A percentile compares a stretch with the other conserved stretches of the same genome.
phyloP scores from a whole-genome alignment of 92 coral and sea anemone genomes.

The Epizoanthus stellaris region DNA sequence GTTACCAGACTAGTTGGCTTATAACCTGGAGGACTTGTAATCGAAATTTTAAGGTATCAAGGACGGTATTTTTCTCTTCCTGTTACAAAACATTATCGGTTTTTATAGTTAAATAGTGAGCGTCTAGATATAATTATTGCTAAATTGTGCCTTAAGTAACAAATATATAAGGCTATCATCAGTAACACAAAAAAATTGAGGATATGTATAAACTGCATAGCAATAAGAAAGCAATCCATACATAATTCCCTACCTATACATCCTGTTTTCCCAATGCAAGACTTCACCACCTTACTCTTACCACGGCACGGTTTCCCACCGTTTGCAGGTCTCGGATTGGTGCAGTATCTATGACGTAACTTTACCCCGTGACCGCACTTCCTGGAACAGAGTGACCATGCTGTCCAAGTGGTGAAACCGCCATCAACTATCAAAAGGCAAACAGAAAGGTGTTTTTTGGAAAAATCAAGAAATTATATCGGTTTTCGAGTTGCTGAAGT shows the following conservation, averaged over 20 bases:
- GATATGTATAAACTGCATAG: background rate
- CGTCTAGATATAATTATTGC: too few relatives aligned
- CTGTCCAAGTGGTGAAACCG: slow-evolving; percentile 83
- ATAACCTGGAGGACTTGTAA: too few relatives aligned
- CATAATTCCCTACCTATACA: slow-evolving; percentile 8
- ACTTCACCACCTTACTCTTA: slow-evolving; percentile 53
- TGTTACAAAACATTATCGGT: too few relatives aligned
- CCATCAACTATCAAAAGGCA: slow-evolving; percentile 62
- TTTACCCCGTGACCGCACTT: slow-evolving; percentile 86
- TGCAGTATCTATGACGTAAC: slow-evolving; percentile 82
- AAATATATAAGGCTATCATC: too few relatives aligned
- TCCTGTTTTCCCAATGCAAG: slow-evolving; percentile 67
- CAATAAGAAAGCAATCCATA: background rate
- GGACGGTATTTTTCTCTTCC: too few relatives aligned
- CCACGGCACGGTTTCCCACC: slow-evolving; percentile 79
- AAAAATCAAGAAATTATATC: background rate
- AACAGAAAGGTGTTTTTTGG: too few relatives aligned
- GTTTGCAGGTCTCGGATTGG: slow-evolving; percentile 77
- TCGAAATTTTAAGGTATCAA: too few relatives aligned
- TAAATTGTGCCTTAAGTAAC: too few relatives aligned
- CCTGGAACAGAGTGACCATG: slow-evolving; percentile 83
- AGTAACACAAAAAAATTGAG: too few relatives aligned
- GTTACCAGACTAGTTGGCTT: too few relatives aligned
- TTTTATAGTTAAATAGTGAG: too few relatives aligned
- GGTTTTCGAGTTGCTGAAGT: too few relatives aligned